Evolutionary conservation across 2,888 invertebrate genomes (phyloP), one percentile per base, ranked within the genome.

Genomic region (Caenorhabditis becei): DNA sequence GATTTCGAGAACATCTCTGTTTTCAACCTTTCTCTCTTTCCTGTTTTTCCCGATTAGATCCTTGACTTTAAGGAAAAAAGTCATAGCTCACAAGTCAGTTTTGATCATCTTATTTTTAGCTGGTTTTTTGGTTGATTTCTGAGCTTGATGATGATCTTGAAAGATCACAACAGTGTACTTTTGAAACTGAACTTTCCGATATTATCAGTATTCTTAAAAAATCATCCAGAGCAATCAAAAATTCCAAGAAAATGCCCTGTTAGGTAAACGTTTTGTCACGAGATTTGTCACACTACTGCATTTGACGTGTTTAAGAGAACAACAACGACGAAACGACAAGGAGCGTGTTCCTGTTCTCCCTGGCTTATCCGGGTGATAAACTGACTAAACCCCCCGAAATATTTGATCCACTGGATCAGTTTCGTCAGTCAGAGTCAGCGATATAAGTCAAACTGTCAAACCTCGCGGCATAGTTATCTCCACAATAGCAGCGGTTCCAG

Each of bases 381-480:
- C 47, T 24, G 37, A 23, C 41, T 47, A 47, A 47, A 11, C n/a
- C 47, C 18, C 18, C 47, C n/a, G 47, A 47, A 47, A 47, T 47
- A 20, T 24, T 59, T 58, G 35, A 70, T 61, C 49, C 41, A n/a
- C 37, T 20, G n/a, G 23, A 32, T 35, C 24, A 18, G 37, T 26
- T 70, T 18, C 26, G 59, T 70, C 69, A 72, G 23, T 16, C 28
- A 37, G 4, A 72, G 23, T 16, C 28, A 37, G 4, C 8, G 14
- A 67, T 47, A 35, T 47, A 47, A 4, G 18, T 16, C 4, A 32
- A 32, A 32, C 32, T 14, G 41, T 18, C 47, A 47, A 47, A 89
- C 90, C 87, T 71, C 78, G 84, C 18, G 90, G 90, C 84, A 90
- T 85, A 24, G 84, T 84, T 56, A 90, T 90, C 69, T 90, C 90